Evolutionary conservation across 2,797 vertebrate genomes (phyloP), one percentile per base, ranked within the genome.

Genomic region (Tangara arthus): DNA sequence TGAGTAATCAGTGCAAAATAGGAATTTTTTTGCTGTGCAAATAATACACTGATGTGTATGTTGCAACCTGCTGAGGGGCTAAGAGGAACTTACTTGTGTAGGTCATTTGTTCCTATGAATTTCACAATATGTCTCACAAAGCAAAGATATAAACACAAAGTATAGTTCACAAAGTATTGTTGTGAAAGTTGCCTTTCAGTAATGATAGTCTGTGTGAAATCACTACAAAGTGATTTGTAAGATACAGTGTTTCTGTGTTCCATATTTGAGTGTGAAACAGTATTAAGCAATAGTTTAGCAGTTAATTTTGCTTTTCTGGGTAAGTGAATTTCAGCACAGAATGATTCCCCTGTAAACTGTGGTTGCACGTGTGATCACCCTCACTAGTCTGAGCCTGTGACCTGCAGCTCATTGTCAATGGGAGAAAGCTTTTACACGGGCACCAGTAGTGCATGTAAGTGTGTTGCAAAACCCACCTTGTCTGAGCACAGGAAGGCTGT

Each of bases 351-450:
- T 37, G 24, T 35, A n/a, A 72, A 47, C 15, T 30, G 0, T 60
- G 44, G 17, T n/a, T 46, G 56, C 16, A 41, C 5, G 23, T 78
- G 37, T 88, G n/a, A 21, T 64, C 53, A 23, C n/a, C n/a, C 23
- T 88, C 41, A 2, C 30, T 77, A 22, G 14, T 69, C 11, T 47
- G 42, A 77, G 50, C 8, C 1, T 24, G 27, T 41, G 50, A 61
- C 53, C 21, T 59, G n/a, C 69, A 76, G 60, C 39, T 77, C 4
- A 0, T 35, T 71, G 57, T 44, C 50, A 37, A 2, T 0, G 0
- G 28, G 27, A 57, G 55, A 30, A 63, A 35, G n/a, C 34, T 63
- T 90, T 75, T 64, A 27, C 28, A 39, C 52, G 65, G 32, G 23
- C 35, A 42, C 19, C 24, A 42, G 24, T 2, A 21, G 64, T 39